Conservation (phyloP, 2,888 invertebrate species). For the Lumbricus terrestris region DNA sequence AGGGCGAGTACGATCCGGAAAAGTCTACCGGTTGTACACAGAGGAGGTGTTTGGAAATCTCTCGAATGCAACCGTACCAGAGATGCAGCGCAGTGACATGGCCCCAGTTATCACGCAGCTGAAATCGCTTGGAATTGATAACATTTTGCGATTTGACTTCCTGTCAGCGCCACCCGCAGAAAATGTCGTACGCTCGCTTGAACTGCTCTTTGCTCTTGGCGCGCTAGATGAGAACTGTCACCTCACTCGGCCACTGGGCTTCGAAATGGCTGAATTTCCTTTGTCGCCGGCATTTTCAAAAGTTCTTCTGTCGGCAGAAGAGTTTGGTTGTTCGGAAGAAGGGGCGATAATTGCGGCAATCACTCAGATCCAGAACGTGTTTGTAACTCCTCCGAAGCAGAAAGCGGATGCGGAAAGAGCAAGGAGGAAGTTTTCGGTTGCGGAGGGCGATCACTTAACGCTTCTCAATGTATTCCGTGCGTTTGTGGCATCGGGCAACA, state of each 20-base stretch:
- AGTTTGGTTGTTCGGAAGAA: constrained; percentile 89
- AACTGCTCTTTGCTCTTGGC: constrained; percentile 79
- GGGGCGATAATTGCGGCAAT: constrained; percentile 84
- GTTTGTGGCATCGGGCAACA: constrained; percentile 54
- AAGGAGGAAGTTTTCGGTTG: constrained; percentile 77
- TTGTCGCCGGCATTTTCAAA: constrained; percentile 82
- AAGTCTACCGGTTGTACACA: constrained; percentile 63
- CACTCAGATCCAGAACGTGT: constrained; percentile 90
- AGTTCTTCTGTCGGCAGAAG: constrained; percentile 73
- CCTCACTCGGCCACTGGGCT: constrained; percentile 76
- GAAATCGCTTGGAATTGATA: constrained; percentile 90
- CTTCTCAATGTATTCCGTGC: constrained; percentile 74
- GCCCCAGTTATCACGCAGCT: constrained; percentile 81
- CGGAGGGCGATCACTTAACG: constrained; percentile 88
- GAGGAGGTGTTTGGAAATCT: constrained; percentile 76
- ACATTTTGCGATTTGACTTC: constrained; percentile 85
- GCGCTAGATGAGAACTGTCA: constrained; percentile 75
- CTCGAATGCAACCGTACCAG: constrained; percentile 75
- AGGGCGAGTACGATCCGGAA: constrained; percentile 77
- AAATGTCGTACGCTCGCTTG: constrained; percentile 79
- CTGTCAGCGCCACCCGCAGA: constrained; percentile 88
- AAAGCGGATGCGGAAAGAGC: constrained; percentile 60
- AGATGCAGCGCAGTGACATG: constrained; percentile 87
- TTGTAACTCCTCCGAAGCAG: constrained; percentile 70
- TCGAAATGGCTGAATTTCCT: constrained; percentile 87